Base-by-base conservation (phyloP, 2,888 invertebrate species). In the Acleris sparsana region DNA sequence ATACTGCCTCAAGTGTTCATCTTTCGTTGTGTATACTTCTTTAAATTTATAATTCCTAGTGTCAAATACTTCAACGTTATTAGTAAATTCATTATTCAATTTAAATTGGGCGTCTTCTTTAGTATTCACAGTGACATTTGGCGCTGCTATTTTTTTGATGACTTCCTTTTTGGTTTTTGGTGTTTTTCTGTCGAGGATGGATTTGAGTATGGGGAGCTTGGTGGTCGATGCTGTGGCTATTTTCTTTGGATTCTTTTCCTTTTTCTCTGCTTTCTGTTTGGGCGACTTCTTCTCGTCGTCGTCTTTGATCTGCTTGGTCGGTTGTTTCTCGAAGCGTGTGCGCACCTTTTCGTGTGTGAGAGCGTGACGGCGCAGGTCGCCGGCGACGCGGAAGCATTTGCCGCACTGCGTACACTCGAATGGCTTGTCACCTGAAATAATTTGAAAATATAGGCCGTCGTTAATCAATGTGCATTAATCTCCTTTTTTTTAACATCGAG, bases 291-390 rank as follows among this genome's bases (percentile, higher is more conserved):
- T 74, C 39, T 71, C 70, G 29, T 65, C 63, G 33, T 59, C 61
- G 5, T 69, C 67, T n/a, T 71, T 73, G 29, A 62, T 33, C 13
- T 39, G 39, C n/a, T 73, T 68, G 57, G 82, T 68, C 55, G 82
- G 83, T 16, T 73, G 74, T 13, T 84, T 83, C 43, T 78, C 80
- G 56, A 77, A 69, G 0, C 82, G 69, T 68, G 73, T 72, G n/a
- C 85, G 80, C 11, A 82, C 70, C 62, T 87, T 88, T 53, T 88
- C 87, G 84, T 97, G 97, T 0, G 95, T 96, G 59, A 94, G 94
- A 81, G 94, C 90, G 80, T 97, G 97, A 0, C 97, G 93, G 62
- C 96, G 96, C 91, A 97, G 94, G 82, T 97, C 97, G 17, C 96
- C 96, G 3, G 95, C 94, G 0, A 96, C 96, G 5, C 97, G 94